Percentiles rank a stretch among this genome's conserved stretches.
Conservation (phyloP, 2,888 invertebrate genomes). For the Drosophila eohydei region DNA sequence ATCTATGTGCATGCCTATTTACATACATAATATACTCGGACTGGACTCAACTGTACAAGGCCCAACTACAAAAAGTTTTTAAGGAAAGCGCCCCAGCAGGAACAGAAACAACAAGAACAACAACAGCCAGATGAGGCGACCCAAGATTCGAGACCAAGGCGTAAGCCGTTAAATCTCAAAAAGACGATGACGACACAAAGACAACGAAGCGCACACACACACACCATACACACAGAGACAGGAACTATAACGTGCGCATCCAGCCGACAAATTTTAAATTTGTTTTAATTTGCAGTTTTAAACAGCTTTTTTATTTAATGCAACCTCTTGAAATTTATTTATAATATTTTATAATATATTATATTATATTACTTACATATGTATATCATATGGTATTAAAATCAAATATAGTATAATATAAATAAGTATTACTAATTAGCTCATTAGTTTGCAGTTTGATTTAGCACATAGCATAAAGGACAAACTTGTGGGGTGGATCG, state of each 20-base stretch:
- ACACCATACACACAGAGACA: not conserved
- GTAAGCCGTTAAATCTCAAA: slow-evolving; percentile 59
- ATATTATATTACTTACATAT: no score
- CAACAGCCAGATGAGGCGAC: slow-evolving; percentile 30
- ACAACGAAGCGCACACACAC: slow-evolving; percentile 18
- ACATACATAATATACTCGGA: slow-evolving; percentile 65
- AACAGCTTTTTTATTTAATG: not conserved
- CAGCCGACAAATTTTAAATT: slow-evolving; percentile 11
- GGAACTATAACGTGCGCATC: slow-evolving; percentile 10
- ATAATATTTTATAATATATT: no score
- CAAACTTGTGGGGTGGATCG: slow-evolving; percentile 40
- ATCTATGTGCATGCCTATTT: slow-evolving; percentile 49
- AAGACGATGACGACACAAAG: slow-evolving; percentile 57
- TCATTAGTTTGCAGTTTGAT: not conserved
- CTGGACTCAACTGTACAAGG: slow-evolving; percentile 70
- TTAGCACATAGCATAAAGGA: slow-evolving; percentile 19
- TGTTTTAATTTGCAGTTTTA: not conserved
- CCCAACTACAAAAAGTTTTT: slow-evolving; percentile 41
- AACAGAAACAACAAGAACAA: slow-evolving; percentile 18
- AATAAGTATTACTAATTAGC: slow-evolving; percentile 1
- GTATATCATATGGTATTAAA: no score
- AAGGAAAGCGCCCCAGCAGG: slow-evolving; percentile 19
- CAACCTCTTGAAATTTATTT: no score
- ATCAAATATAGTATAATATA: no score
- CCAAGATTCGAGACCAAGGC: slow-evolving; percentile 28